Percentiles rank a stretch among this genome's conserved stretches.
Evolutionary conservation across 2,113 vertebrate genomes (phyloP).

Genomic region (Sialia sialis): DNA sequence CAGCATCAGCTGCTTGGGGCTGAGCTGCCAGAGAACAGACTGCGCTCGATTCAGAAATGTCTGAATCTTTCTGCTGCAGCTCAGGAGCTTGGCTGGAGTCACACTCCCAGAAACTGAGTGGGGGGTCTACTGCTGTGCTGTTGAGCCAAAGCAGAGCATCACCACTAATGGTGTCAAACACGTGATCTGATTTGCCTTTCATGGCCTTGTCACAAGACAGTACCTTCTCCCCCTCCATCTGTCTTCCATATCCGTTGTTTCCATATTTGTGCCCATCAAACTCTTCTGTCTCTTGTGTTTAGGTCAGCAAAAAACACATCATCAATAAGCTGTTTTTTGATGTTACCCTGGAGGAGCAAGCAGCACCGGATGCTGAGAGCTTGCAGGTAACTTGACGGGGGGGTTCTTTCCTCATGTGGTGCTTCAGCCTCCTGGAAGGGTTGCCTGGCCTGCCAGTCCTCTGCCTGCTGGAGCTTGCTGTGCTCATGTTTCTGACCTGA

Average conservation of each 20-base stretch:
- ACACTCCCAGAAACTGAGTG: background rate
- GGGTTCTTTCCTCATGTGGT: background rate
- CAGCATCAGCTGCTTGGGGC: slow-evolving; percentile 63
- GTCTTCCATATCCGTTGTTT: background rate
- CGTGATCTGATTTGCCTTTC: background rate
- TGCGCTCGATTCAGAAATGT: slow-evolving; percentile 47
- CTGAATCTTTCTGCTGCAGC: slow-evolving; percentile 16
- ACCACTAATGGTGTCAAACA: background rate
- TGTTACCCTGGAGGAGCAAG: slow-evolving; percentile 78
- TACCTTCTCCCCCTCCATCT: background rate
- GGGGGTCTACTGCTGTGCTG: slow-evolving; percentile 5
- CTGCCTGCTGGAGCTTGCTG: background rate
- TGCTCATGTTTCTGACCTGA: background rate
- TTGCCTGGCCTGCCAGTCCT: background rate
- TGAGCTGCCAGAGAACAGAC: slow-evolving; percentile 67
- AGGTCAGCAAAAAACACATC: slow-evolving; percentile 90
- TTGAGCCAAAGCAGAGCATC: background rate
- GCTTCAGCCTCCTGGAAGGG: background rate
- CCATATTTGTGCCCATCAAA: background rate
- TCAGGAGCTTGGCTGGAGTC: slow-evolving; percentile 35
- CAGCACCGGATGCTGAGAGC: slow-evolving; percentile 78
- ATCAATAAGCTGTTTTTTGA: slow-evolving; percentile 94
- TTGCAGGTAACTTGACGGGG: slow-evolving; percentile 79
- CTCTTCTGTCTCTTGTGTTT: background rate
- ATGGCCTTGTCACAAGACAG: background rate